Percentiles rank a stretch among this genome's conserved stretches.
Evolutionary conservation across 2,797 vertebrate genomes (phyloP).

Genomic region (Myotis myotis): DNA sequence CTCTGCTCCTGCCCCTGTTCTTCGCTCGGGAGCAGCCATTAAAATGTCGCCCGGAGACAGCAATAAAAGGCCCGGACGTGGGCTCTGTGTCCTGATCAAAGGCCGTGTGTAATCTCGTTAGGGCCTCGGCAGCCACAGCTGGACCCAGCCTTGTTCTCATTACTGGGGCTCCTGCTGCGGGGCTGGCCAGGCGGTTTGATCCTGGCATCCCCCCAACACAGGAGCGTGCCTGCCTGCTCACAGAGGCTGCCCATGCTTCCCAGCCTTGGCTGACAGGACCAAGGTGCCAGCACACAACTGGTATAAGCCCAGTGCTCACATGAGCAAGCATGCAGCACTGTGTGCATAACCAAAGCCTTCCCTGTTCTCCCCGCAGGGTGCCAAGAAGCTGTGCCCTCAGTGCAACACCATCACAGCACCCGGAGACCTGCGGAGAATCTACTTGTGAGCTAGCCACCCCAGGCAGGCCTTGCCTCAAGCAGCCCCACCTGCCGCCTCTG

Average conservation of each 20-base stretch:
- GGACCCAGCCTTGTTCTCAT: constrained; percentile 89
- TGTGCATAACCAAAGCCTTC: background rate
- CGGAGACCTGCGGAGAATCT: constrained; percentile 97
- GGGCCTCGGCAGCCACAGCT: constrained; percentile 89
- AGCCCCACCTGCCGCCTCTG: constrained; percentile 63
- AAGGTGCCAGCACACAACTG: background rate
- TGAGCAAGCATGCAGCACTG: background rate
- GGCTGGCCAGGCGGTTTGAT: constrained; percentile 78
- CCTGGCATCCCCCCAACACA: constrained; percentile 70
- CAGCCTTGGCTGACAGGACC: background rate
- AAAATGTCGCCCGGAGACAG: constrained; percentile 96
- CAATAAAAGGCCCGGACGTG: constrained; percentile 93
- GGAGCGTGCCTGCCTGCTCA: constrained; percentile 59
- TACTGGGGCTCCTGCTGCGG: constrained; percentile 83
- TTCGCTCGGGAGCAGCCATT: constrained; percentile 91
- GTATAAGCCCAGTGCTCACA: background rate
- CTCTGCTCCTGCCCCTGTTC: constrained; percentile 88
- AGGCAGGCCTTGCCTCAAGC: constrained; percentile 69
- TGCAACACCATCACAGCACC: constrained; percentile 99
- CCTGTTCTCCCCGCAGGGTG: constrained; percentile 88
- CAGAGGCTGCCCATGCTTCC: constrained; percentile 34
- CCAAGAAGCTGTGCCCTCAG: constrained; percentile 99
- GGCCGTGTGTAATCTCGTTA: constrained; percentile 97
- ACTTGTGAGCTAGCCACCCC: constrained; percentile 90
- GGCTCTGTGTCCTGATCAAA: constrained; percentile 96